Percentiles rank a stretch among this genome's conserved stretches.
Evolutionary conservation across 2,888 invertebrate genomes (phyloP).

Genomic region (Synergus umbraculus): DNA sequence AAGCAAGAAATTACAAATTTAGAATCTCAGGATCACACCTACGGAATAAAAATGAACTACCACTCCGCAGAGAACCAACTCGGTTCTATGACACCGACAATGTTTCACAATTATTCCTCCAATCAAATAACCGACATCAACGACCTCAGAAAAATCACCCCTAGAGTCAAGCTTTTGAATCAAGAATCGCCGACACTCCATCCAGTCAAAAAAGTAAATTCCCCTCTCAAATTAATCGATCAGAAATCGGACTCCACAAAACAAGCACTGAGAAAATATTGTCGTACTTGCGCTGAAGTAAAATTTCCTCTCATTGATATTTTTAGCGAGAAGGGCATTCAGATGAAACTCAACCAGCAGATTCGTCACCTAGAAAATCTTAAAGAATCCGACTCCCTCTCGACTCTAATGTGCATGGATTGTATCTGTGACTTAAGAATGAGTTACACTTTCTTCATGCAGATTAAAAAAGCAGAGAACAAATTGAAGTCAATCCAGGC

Average conservation of each 20-base stretch:
- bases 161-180: conserved; percentile 68
- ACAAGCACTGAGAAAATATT: conserved; percentile 70
- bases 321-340: conserved; percentile 72
- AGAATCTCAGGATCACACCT: conserved; percentile 37
- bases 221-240: conserved; percentile 27
- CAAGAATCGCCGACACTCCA: conserved; percentile 64
- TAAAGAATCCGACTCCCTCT: conserved; percentile 66
- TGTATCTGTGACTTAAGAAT: conserved; percentile 75
- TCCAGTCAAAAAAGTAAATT: conserved; percentile 60
- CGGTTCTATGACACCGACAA: background rate
- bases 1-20: background rate
- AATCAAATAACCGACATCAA: conserved; percentile 70
- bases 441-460: conserved; percentile 76
- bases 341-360: conserved; percentile 73
- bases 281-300: conserved; percentile 74
- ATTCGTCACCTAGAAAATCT: conserved; percentile 73
- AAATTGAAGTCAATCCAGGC: conserved; percentile 70
- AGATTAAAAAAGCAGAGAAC: conserved; percentile 74
- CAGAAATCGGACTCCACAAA: conserved; percentile 40
- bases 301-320: conserved; percentile 74
- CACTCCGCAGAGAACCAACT: background rate
- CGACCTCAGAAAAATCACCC: conserved; percentile 72
- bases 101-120: conserved; percentile 1
- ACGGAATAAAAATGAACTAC: conserved; percentile 19
- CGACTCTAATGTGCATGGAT: conserved; percentile 76